Base-by-base conservation (phyloP, 2,113 vertebrate genomes). In the Hippocampus abdominalis region DNA sequence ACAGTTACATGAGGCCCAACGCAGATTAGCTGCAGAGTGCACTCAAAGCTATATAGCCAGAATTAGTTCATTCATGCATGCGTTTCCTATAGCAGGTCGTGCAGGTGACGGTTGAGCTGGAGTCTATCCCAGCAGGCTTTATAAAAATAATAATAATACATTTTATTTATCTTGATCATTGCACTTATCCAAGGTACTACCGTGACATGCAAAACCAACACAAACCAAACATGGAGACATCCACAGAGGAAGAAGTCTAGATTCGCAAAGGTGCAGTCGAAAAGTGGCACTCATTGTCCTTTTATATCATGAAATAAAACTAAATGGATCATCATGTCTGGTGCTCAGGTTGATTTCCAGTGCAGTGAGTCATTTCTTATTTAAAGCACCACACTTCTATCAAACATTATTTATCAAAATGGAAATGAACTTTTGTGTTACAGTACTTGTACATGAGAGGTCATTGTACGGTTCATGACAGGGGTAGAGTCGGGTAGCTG, bases 381-480 rank as follows among this genome's bases (percentile, higher is more conserved):
- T n/a, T n/a, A 23, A n/a, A 54, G 21, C 51, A 53, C 20, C 3
- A 53, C 51, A 23, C 10, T 11, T 56, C 23, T 56, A 25, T 56
- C 53, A 25, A 25, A 25, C 8, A 3, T 53, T 63, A 53, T 44
- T 71, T 65, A 2, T 59, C 66, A 66, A 66, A 70, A 68, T 71
- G 64, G 32, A 36, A 36, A 36, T 46, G 62, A 49, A 20, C 46
- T 72, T 62, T 39, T 61, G 3, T 51, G 18, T 51, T 51, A 1
- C 32, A 1, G 32, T 36, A 6, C 32, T 36, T 36, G 32, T 49
- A 15, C 48, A 18, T 32, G 4, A 60, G 64, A 71, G 81, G 71
- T 68, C 72, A 49, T 36, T 13, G 53, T n/a, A 13, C 56, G 64
- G 81, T 84, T 89, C 69, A 80, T 29, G 65, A 67, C 0, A 1